phyloP scores from a whole-genome alignment of 2,113 vertebrate species.

The Sitta europaea region DNA sequence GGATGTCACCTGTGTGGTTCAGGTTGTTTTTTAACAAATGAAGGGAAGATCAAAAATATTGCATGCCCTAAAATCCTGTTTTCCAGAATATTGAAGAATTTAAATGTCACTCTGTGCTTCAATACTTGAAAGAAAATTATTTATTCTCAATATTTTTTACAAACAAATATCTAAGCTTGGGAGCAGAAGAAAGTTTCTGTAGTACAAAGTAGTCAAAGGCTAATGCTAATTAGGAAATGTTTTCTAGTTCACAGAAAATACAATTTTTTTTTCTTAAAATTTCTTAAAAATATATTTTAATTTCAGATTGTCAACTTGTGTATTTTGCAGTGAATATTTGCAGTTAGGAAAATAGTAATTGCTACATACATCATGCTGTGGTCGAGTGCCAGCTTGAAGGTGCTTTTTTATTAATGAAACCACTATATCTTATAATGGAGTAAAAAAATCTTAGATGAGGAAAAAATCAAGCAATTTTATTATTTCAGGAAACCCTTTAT shows the following conservation, averaged over 20 bases:
- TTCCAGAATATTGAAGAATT: constrained; percentile 38
- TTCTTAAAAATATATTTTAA: neutral
- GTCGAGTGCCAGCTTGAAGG: neutral
- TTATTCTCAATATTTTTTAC: constrained; percentile 23
- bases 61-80: constrained; percentile 42
- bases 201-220: neutral
- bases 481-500: neutral
- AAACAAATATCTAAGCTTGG: neutral
- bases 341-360: neutral
- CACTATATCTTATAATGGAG: neutral
- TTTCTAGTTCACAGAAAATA: neutral
- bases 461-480: neutral
- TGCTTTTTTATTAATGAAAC: neutral
- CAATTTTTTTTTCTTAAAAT: neutral
- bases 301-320: neutral
- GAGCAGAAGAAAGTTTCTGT: neutral
- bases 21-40: constrained; percentile 18
- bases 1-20: neutral
- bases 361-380: neutral
- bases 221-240: constrained; percentile 17
- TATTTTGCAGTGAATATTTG: neutral
- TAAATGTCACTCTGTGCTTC: constrained; percentile 25
- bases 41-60: constrained; percentile 55
- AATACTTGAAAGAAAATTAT: constrained; percentile 52
- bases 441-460: neutral